phyloP scores from a whole-genome alignment of 2,113 vertebrate genomes.

The Tetrax tetrax region DNA sequence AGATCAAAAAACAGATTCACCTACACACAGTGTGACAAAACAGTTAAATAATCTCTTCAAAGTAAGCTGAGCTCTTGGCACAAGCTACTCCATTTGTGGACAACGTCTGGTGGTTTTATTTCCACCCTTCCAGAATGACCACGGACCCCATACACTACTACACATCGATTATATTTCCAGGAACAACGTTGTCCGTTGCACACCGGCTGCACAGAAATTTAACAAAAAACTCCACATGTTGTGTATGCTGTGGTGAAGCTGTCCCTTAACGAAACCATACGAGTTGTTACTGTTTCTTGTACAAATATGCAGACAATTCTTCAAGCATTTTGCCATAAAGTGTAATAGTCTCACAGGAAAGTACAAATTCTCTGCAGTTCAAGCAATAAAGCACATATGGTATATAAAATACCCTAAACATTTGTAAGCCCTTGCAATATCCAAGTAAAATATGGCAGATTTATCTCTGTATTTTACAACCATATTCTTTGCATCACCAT shows the following conservation, averaged over 20 bases:
- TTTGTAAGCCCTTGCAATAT: not conserved
- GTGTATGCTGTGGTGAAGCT: not conserved
- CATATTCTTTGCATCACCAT: not conserved
- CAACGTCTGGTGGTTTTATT: not conserved
- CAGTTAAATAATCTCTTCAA: not conserved
- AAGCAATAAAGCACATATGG: constrained; percentile 33
- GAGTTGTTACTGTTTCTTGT: not conserved
- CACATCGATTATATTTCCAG: not conserved
- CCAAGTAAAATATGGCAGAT: not conserved
- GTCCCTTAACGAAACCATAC: not conserved
- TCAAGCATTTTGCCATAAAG: not conserved
- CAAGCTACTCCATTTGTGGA: not conserved
- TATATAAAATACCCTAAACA: not conserved
- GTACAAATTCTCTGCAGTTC: not conserved
- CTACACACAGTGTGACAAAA: not conserved
- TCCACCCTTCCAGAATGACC: not conserved
- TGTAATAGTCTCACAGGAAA: not conserved
- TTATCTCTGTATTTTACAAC: not conserved
- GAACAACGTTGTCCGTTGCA: not conserved
- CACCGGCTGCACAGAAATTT: rapidly evolving
- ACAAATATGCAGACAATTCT: not conserved
- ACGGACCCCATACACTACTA: not conserved
- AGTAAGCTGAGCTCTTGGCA: not conserved
- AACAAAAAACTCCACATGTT: not conserved
- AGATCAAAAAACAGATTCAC: not conserved